Evolutionary conservation across 2,113 vertebrate species (phyloP).

Genomic region (Hydrolagus affinis): DNA sequence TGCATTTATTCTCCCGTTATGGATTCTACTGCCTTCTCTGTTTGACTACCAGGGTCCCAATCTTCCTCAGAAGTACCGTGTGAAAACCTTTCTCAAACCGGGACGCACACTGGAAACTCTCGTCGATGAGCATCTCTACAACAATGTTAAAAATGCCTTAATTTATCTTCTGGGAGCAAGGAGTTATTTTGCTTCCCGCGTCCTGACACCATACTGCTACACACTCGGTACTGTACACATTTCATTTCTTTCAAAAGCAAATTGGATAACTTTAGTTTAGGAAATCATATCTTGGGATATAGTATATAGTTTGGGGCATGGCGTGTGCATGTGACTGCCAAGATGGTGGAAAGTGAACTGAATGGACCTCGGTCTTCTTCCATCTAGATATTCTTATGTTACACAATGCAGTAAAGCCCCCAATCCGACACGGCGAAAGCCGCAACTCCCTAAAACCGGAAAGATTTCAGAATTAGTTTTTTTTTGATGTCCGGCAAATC

Average conservation of each 20-base stretch:
- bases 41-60: constrained; percentile 58
- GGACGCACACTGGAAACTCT: constrained; percentile 60
- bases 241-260: not conserved
- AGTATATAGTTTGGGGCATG: too few species aligned
- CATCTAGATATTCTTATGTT: not conserved
- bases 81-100: constrained; percentile 60
- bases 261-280: not conserved
- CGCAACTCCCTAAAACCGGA: too few species aligned
- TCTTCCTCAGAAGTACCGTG: constrained; percentile 60
- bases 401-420: too few species aligned
- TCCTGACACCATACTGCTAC: constrained; percentile 76
- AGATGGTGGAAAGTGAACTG: too few species aligned
- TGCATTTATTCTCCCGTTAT: too few species aligned
- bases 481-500: too few species aligned
- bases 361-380: too few species aligned
- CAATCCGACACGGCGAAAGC: too few species aligned
- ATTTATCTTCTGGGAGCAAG: constrained; percentile 68
- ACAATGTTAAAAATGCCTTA: constrained; percentile 61
- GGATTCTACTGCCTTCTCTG: not conserved
- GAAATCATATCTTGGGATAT: too few species aligned
- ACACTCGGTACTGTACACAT: constrained; percentile 58
- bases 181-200: constrained; percentile 68
- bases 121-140: constrained; percentile 62
- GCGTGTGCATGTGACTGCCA: too few species aligned
- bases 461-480: too few species aligned